Base-by-base conservation (phyloP, 2,113 vertebrate species). In the Deroptyus accipitrinus region DNA sequence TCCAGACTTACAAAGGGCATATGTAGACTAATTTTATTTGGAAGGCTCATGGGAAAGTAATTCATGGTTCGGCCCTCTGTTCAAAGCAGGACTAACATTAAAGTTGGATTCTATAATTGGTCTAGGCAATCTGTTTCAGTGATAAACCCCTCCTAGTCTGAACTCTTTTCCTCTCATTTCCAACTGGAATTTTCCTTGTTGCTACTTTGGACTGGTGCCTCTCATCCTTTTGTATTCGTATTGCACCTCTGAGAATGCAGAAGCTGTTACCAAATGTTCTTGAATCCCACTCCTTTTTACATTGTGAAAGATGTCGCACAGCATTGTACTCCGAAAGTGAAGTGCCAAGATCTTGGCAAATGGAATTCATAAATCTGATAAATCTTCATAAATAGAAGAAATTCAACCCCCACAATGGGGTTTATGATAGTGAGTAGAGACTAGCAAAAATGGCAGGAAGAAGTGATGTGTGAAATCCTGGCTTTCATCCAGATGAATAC, bases 1-100 rank as follows among this genome's bases (percentile, higher is more conserved):
- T 69, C 44, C 77, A 83, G 73, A 86, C 93, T 92, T 91, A 74
- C 81, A 83, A 86, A 69, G 72, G 84, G 44, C 49, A 39, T 91
- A 39, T 86, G 77, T 69, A 63, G 83, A 62, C 48, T 86, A 59
- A 81, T 89, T 89, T 94, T 61, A 83, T 83, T 86, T 84, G 77
- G 73, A 92, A 86, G 48, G 39, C 68, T 92, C 5, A 51, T 84
- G 55, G 49, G 52, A 44, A 83, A 92, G 59, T 77, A 92, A 89
- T 89, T 89, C 14, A 3, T 69, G 68, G 78, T 84, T 84, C 69
- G 77, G 33, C 17, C 49, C 82, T 41, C 30, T 84, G 28, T 51
- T 92, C 69, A 90, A 54, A 91, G n/a, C 31, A 42, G 52, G n/a
- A 42, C 62, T 88, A 63, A 63, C 37, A 7, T 27, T 68, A 41